Evolutionary conservation across 2,113 vertebrate species (phyloP), one percentile per base, ranked within the genome.

Genomic region (Tetrao urogallus): DNA sequence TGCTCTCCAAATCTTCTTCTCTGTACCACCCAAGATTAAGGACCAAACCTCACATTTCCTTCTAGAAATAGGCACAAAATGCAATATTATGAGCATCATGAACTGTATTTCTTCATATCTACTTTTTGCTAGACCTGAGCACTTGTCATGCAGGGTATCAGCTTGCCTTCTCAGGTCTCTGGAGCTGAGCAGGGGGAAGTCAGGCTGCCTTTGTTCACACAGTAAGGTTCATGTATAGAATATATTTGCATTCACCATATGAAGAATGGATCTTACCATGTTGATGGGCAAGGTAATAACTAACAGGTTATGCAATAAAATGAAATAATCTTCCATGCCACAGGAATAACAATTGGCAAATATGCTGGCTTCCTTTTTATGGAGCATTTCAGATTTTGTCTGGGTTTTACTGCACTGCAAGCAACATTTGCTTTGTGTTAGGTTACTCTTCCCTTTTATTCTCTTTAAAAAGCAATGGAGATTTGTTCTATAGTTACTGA

Each of bases 341-440:
- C 24, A 79, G 61, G 30, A 86, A 84, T 75, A 92, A 88, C 50
- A 69, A 74, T 11, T 58, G 48, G 48, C 75, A 96, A 95, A 84
- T 45, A 78, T 7, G 20, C 45, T 88, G 40, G 54, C 66, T 95
- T 84, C 36, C 14, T 82, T 90, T 93, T 92, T 63, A 86, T 79
- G 54, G 32, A 90, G 54, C 52, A 91, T 90, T 94, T 90, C 82
- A 84, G 80, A 91, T 90, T 93, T 94, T 70, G 50, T 74, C 77
- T 72, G 66, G 19, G 22, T 45, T 93, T 91, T 96, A 89, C 75
- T 89, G 54, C 58, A 79, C 54, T 93, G 76, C 24, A 94, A 95
- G 73, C 43, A 91, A 90, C 63, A 95, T 94, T 96, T 94, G 58
- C 70, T 96, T 94, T 96, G 79, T 88, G 58, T 94, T 95, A 94